A percentile compares a stretch with the other conserved stretches of the same genome.
Conservation (phyloP, 2,888 invertebrate genomes). For the Azorinus chamasolen region DNA sequence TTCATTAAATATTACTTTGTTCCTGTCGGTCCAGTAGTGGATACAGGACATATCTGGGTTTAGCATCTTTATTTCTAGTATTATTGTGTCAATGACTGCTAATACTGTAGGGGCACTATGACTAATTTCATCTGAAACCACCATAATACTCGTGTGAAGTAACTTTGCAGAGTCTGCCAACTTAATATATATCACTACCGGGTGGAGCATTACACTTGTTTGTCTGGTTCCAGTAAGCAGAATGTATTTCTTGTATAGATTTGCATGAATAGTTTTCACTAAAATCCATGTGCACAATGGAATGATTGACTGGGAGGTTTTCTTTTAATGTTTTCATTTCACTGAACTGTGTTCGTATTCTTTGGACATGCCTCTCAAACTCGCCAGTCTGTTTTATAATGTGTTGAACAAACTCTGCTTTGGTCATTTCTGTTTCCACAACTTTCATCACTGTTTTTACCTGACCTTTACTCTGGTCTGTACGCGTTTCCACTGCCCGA, state of each 20-base stretch:
- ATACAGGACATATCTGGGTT: background rate
- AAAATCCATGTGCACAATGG: conserved; percentile 28
- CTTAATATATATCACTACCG: conserved; percentile 39
- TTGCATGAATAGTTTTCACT: conserved; percentile 20
- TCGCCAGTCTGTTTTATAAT: conserved; percentile 4
- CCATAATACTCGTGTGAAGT: conserved; percentile 12
- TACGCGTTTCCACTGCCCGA: conserved; percentile 11
- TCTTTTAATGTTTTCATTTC: conserved; percentile 20
- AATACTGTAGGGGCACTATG: conserved; percentile 15
- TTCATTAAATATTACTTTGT: conserved; percentile 6
- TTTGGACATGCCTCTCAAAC: conserved; percentile 21
- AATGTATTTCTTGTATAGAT: conserved; percentile 12
- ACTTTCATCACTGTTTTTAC: conserved; percentile 1
- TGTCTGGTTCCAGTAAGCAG: conserved; percentile 25
- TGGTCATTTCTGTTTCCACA: background rate
- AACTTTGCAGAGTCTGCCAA: background rate
- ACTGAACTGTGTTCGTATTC: conserved; percentile 8
- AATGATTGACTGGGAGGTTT: conserved; percentile 12
- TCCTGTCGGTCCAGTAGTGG: conserved; percentile 30
- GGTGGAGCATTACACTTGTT: conserved; percentile 40
- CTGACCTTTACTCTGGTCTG: background rate
- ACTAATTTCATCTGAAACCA: conserved; percentile 20
- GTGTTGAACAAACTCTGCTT: conserved; percentile 13
- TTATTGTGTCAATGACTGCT: conserved; percentile 15
- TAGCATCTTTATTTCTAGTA: conserved; percentile 5